Evolutionary conservation across 2,888 invertebrate genomes (phyloP), one percentile per base, ranked within the genome.

Genomic region (Agrilus biguttatus): DNA sequence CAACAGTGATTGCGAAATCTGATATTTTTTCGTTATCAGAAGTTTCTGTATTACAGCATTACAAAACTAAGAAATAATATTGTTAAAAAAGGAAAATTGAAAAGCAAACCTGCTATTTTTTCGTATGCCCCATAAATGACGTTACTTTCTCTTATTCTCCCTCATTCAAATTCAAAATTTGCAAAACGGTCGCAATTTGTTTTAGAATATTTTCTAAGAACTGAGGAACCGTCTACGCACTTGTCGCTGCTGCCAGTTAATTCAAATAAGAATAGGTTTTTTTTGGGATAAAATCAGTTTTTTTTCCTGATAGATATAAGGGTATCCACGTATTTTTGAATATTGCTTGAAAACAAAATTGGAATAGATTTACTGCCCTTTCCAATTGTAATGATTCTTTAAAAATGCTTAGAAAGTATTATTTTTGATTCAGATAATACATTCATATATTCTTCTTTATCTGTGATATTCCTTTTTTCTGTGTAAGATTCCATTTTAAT

Each of bases 101-200:
- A n/a, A n/a, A n/a, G n/a, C n/a, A n/a, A n/a, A n/a, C n/a, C n/a
- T n/a, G n/a, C n/a, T n/a, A n/a, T 46, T 50, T 50, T 38, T 46
- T 42, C 8, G 50, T 49, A 42, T 47, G 50, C 4, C 51, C 51
- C 51, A 50, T 50, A 33, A 50, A 50, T 14, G 39, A 17, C 8
- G 51, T 42, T 17, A 50, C 41, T 39, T 49, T 45, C 35, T 50
- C 44, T 19, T 46, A 4, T 43, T 51, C 49, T 8, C 41, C 38
- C 39, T 47, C 42, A 38, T 38, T 46, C 19, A 48, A 43, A 42
- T 46, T 49, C 46, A 50, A 35, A 12, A 51, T 42, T 45, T 52
- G 52, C 38, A 51, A 35, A 14, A 52, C 51, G 4, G 53, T 53
- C 17, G 51, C 54, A 28, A 54, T 54, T 41, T 53, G 52, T 46